A percentile compares a stretch with the other conserved stretches of the same genome.
These are phyloP conservation scores for Pseudobourletiella spinata DNA, from an alignment of 1,140 invertebrate genomes.

Conservation along the genomic window DNA sequence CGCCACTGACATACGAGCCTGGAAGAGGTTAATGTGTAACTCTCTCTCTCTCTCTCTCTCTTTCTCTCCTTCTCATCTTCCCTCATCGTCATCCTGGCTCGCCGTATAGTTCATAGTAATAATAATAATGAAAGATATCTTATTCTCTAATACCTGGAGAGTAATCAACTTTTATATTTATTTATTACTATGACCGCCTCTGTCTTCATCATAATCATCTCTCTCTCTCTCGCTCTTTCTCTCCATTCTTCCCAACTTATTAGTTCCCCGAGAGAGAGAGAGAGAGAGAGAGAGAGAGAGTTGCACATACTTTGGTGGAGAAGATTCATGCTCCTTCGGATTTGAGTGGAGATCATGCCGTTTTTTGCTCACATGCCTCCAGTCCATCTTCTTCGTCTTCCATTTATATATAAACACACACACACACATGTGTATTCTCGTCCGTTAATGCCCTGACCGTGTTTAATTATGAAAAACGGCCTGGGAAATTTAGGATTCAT, in stretches of 20 bases:
- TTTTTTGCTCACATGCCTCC: no score
- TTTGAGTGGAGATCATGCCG: no score
- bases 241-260: not conserved
- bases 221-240: no score
- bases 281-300: no score
- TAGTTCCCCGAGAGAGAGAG: no score
- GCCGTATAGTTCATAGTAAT: not conserved
- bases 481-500: no score
- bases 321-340: no score
- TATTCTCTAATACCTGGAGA: not conserved
- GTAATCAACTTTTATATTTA: constrained; percentile 5
- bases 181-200: constrained; percentile 2
- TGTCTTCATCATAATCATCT: not conserved
- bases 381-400: not conserved
- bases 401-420: not conserved
- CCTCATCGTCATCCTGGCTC: no score
- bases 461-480: no score
- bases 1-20: not conserved
- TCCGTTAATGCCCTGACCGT: not conserved
- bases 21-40: not conserved
- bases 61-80: no score
- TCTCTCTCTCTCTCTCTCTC: not conserved
- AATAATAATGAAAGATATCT: not conserved
- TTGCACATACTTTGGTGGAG: not conserved
- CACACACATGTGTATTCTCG: not conserved